Conservation (phyloP, 2,797 vertebrate species). For the Remorina albescens region DNA sequence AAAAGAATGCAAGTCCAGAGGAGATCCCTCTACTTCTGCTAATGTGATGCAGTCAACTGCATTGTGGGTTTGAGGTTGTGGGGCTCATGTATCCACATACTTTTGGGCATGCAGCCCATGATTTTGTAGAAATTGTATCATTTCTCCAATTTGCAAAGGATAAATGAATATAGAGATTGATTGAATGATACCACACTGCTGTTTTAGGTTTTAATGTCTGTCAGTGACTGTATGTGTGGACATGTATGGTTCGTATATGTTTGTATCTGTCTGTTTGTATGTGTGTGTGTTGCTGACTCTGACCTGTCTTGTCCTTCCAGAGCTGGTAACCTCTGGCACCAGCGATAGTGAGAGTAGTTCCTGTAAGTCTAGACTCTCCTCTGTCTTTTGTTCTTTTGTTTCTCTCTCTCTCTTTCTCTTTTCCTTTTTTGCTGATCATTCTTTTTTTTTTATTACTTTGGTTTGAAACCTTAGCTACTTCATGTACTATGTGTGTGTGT, state of each 20-base stretch:
- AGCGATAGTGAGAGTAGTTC: slow-evolving; percentile 98
- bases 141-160: not conserved
- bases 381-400: slow-evolving; percentile 38
- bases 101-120: not conserved
- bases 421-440: slow-evolving; percentile 17
- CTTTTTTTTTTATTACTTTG: slow-evolving; percentile 14
- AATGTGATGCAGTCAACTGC: not conserved
- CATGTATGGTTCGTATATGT: slow-evolving; percentile 34
- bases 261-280: slow-evolving; percentile 30
- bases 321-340: slow-evolving; percentile 98
- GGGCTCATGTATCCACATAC: no score
- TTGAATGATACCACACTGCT: not conserved
- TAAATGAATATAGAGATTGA: not conserved
- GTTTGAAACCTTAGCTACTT: slow-evolving; percentile 24
- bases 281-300: slow-evolving; percentile 83
- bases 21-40: no score
- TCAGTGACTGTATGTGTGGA: not conserved
- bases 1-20: no score
- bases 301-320: slow-evolving; percentile 93
- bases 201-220: not conserved
- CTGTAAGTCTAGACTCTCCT: slow-evolving; percentile 91
- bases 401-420: not conserved
- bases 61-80: not conserved
- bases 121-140: not conserved
- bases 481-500: not conserved